A percentile compares a stretch with the other conserved stretches of the same genome.
These are phyloP conservation scores for Luffia ferchaultella DNA, from an alignment of 2,888 invertebrate species.

Conservation along the genomic window DNA sequence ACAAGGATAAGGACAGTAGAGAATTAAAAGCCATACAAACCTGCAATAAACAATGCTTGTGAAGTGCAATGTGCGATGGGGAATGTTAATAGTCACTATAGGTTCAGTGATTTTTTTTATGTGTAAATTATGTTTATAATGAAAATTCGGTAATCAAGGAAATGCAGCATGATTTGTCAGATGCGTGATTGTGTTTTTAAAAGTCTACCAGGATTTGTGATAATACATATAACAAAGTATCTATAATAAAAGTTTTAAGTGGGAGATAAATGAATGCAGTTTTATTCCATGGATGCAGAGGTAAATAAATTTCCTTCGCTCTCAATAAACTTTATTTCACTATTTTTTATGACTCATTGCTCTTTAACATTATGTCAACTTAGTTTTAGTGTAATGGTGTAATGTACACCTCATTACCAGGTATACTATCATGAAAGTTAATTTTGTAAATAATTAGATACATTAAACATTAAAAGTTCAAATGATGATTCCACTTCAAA, in stretches of 20 bases:
- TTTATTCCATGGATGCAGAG: constrained; percentile 52
- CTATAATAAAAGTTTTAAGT: constrained; percentile 68
- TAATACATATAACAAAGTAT: constrained; percentile 76
- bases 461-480: no score
- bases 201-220: constrained; percentile 80
- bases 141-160: constrained; percentile 56
- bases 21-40: constrained; percentile 59
- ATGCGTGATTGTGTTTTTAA: constrained; percentile 74
- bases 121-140: constrained; percentile 65
- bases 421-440: no score
- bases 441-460: no score
- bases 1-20: constrained; percentile 39
- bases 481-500: no score
- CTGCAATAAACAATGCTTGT: constrained; percentile 63
- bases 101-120: constrained; percentile 53
- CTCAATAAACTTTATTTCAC: no score
- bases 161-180: constrained; percentile 62
- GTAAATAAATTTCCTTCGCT: constrained; percentile 29
- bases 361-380: no score
- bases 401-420: no score
- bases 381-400: no score
- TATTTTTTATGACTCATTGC: no score
- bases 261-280: constrained; percentile 64
- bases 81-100: constrained; percentile 57
- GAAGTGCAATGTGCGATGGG: constrained; percentile 54